phyloP scores from a whole-genome alignment of 2,113 vertebrate genomes.

The Stercorarius parasiticus region DNA sequence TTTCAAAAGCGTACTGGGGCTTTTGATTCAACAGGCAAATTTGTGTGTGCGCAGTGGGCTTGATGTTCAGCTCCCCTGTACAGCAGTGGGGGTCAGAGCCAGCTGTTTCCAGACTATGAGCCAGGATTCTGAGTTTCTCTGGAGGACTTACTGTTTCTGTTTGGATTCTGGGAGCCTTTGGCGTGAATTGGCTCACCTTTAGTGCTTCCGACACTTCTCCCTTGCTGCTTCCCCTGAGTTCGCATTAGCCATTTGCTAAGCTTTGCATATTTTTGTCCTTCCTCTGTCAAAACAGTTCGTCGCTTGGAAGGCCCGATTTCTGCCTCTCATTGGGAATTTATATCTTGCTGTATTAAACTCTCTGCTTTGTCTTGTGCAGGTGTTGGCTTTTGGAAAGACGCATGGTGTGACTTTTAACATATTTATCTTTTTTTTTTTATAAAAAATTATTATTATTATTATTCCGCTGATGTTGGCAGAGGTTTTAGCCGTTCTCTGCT shows the following conservation, averaged over 20 bases:
- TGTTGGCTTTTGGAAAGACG: conserved; percentile 88
- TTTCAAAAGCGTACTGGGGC: background rate
- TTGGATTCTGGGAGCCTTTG: conserved; percentile 64
- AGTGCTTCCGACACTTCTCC: conserved; percentile 74
- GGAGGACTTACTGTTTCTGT: conserved; percentile 33
- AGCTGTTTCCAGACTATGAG: conserved; percentile 5
- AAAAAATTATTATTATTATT: background rate
- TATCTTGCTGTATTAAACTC: conserved; percentile 85
- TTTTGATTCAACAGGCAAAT: conserved; percentile 43
- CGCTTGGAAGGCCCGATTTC: conserved; percentile 86
- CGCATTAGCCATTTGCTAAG: conserved; percentile 82
- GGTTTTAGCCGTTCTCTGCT: conserved; percentile 79
- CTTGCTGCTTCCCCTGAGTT: conserved; percentile 79
- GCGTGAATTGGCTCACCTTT: conserved; percentile 66
- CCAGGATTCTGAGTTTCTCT: conserved; percentile 36
- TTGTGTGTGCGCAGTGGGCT: conserved; percentile 16
- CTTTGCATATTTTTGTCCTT: conserved; percentile 85
- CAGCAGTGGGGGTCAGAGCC: background rate
- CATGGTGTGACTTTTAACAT: conserved; percentile 86
- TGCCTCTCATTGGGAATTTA: conserved; percentile 81
- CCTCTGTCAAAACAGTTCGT: conserved; percentile 86
- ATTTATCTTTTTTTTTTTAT: conserved; percentile 68
- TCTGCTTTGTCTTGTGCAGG: conserved; percentile 88
- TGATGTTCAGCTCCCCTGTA: background rate
- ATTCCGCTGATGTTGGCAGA: conserved; percentile 77